Conservation (phyloP, 1,140 invertebrate species). For the Tenebrio molitor region DNA sequence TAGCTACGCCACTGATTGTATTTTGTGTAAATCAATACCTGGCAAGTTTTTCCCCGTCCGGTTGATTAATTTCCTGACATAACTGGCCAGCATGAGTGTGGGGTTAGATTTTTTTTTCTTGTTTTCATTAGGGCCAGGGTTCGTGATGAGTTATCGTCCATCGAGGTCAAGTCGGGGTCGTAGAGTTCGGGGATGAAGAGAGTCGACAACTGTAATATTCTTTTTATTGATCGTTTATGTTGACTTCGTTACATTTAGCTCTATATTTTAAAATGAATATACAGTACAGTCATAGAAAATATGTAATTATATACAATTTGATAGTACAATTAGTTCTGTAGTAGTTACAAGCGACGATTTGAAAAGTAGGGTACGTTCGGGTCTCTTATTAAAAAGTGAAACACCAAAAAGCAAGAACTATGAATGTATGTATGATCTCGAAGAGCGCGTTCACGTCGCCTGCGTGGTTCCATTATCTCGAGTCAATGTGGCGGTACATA, state of each 20-base stretch:
- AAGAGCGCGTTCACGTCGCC: slow-evolving; percentile 23
- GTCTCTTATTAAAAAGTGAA: slow-evolving; percentile 39
- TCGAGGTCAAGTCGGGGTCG: not conserved
- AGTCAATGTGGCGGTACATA: slow-evolving; percentile 17
- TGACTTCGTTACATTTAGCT: slow-evolving; percentile 41
- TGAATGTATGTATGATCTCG: slow-evolving; percentile 29
- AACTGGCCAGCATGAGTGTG: not conserved
- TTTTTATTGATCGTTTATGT: slow-evolving; percentile 38
- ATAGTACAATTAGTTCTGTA: slow-evolving; percentile 41
- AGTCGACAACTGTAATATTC: slow-evolving; percentile 25
- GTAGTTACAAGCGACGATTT: slow-evolving; percentile 38
- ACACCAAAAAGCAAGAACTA: slow-evolving; percentile 48
- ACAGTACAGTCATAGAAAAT: slow-evolving; percentile 48
- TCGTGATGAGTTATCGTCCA: slow-evolving; percentile 7
- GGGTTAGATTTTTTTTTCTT: slow-evolving; percentile 15
- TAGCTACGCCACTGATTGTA: not conserved
- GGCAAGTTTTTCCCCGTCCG: slow-evolving; percentile 8
- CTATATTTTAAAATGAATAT: slow-evolving; percentile 46
- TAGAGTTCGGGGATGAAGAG: not conserved
- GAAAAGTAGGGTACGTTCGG: slow-evolving; percentile 39
- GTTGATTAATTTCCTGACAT: slow-evolving; percentile 13
- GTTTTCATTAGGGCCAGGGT: slow-evolving; percentile 6
- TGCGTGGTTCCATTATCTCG: slow-evolving; percentile 20
- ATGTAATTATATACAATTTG: slow-evolving; percentile 47
- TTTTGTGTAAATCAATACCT: slow-evolving; percentile 27